Base-by-base conservation (phyloP, 2,113 vertebrate genomes). In the Trematomus loennbergii region DNA sequence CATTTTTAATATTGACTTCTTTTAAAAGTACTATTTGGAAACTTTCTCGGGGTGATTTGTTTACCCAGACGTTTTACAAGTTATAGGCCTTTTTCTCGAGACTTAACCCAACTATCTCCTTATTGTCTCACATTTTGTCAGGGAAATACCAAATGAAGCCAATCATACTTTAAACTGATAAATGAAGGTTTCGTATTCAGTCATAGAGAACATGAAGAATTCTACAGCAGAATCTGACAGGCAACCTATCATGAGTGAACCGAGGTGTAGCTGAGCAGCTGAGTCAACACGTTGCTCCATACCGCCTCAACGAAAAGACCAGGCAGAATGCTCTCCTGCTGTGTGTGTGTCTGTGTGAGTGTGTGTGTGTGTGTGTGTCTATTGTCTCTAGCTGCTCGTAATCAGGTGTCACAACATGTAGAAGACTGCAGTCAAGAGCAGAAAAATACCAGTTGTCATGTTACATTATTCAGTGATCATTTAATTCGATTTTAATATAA, bases 231-330 rank as follows among this genome's bases (percentile, higher is more conserved):
- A 74, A 53, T 29, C 15, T 46, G 63, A 55, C 67, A 46, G 77
- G 79, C 79, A 40, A 58, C 12, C 20, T 11, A 40, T 81, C 25
- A 36, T 11, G 48, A 81, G 63, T 29, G 74, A 81, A 75, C n/a
- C 4, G 64, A 88, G 70, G 60, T 72, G 75, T 73, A 53, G 13
- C 63, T 29, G 67, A 87, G 68, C 92, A 93, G 92, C 92, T 93
- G 91, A 87, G 84, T 83, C 87, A 93, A 93, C 90, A 93, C 58
- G 3, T 83, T 84, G 83, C 85, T 88, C 80, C 83, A 82, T 16
- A 64, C 73, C 25, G 66, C 53, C 80, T 78, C 78, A 88, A 82
- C 81, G 50, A 81, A 88, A 67, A 80, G 59, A 70, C 29, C 3
- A 75, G 75, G 75, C 76, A 84, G 80, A 84, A 79, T 72, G 75